Percentiles rank a stretch among this genome's conserved stretches.
These are phyloP conservation scores for Pocillopora verrucosa DNA, from an alignment of 64 coral and sea anemone genomes.

Conservation along the genomic window DNA sequence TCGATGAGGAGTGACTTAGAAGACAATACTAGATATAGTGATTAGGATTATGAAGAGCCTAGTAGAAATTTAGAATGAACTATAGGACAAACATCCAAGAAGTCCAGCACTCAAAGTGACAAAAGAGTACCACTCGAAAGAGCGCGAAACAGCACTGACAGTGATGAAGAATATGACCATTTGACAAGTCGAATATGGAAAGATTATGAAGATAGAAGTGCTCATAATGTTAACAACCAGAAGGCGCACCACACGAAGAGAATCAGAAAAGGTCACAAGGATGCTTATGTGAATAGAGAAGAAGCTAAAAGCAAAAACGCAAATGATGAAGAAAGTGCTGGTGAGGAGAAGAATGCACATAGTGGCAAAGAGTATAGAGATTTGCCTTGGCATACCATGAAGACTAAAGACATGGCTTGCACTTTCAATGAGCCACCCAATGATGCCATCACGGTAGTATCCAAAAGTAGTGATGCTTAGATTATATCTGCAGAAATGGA, in stretches of 20 bases:
- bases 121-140: neutral
- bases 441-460: too few relatives aligned
- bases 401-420: too few relatives aligned
- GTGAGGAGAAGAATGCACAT: slow-evolving; percentile 13
- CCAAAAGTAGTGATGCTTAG: neutral
- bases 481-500: neutral
- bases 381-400: too few relatives aligned
- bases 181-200: slow-evolving; percentile 19
- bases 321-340: neutral
- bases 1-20: neutral
- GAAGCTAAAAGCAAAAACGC: neutral
- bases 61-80: neutral
- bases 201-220: neutral
- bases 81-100: neutral
- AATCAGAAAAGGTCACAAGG: neutral
- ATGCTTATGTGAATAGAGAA: neutral
- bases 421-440: too few relatives aligned
- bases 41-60: slow-evolving; percentile 34
- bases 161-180: slow-evolving; percentile 34
- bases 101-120: neutral
- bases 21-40: slow-evolving; percentile 12
- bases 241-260: neutral
- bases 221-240: too few relatives aligned
- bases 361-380: neutral
- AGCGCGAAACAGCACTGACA: neutral